These are phyloP conservation scores for Calosoma granatense DNA, from an alignment of 1,140 invertebrate genomes.

Conservation along the genomic window DNA sequence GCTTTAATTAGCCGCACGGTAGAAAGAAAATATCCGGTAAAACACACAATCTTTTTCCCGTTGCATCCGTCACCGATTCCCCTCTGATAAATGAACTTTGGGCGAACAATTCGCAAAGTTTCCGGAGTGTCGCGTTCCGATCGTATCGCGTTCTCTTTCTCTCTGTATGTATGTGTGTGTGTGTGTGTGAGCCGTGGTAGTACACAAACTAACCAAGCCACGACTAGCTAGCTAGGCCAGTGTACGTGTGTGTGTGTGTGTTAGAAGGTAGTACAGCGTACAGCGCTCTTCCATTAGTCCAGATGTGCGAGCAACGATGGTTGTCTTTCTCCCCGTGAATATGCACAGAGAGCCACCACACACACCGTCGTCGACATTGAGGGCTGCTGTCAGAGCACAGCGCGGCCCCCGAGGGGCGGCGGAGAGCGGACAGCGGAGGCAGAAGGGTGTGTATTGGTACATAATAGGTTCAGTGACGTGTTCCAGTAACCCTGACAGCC, in stretches of 20 bases:
- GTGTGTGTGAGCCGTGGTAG: neutral
- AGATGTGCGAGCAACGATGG: constrained; percentile 21
- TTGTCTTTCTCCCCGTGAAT: constrained; percentile 16
- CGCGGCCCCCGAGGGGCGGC: neutral
- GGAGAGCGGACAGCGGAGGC: neutral
- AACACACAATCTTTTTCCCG: no score
- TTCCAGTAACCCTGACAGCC: constrained; percentile 35
- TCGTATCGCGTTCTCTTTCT: neutral
- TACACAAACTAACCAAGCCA: no score
- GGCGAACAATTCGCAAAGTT: constrained; percentile 3
- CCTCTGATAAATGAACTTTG: constrained; percentile 2
- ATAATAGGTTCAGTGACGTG: constrained; percentile 38
- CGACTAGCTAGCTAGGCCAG: no score
- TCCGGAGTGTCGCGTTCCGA: neutral
- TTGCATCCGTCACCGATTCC: neutral
- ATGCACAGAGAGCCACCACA: constrained; percentile 16
- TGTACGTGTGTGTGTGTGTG: neutral
- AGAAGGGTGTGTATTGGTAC: constrained; percentile 32
- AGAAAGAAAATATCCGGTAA: no score
- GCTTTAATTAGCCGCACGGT: no score
- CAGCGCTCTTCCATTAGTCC: constrained; percentile 31
- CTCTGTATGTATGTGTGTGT: neutral
- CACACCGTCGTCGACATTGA: neutral
- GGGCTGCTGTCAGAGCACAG: neutral
- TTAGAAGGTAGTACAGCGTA: constrained; percentile 13